These are phyloP conservation scores for Drosophila punjabiensis DNA, from an alignment of 1,140 invertebrate genomes.

Conservation along the genomic window DNA sequence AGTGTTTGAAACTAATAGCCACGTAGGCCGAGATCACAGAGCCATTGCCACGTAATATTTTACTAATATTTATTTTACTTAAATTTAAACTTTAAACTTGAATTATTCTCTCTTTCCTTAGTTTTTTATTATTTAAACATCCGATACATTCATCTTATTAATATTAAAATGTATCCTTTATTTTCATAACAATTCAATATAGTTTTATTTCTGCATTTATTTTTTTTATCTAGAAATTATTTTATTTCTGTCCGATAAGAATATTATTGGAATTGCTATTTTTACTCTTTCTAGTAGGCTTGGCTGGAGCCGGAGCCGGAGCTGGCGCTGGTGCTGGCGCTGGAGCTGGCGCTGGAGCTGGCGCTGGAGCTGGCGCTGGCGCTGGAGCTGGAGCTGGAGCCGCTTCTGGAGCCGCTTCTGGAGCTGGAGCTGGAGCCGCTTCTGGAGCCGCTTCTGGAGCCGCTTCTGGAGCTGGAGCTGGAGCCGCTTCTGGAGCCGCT, in stretches of 20 bases:
- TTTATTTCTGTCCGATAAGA: neutral
- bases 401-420: too few species aligned
- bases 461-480: too few species aligned
- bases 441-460: too few species aligned
- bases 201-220: neutral
- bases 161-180: neutral
- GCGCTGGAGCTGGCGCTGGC: neutral
- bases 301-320: neutral
- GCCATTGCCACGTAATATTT: neutral
- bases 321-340: neutral
- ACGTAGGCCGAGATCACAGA: neutral
- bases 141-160: neutral
- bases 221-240: neutral
- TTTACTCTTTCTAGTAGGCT: too few species aligned
- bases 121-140: too few species aligned
- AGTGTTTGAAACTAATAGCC: neutral
- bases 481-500: too few species aligned
- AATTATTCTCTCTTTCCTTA: too few species aligned
- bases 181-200: neutral
- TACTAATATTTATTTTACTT: neutral
- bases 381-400: neutral
- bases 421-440: too few species aligned
- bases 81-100: too few species aligned
- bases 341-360: neutral
- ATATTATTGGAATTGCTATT: conserved; percentile 7